Conservation (phyloP, 1,140 invertebrate species). For the Leptestheria dahalacensis region DNA sequence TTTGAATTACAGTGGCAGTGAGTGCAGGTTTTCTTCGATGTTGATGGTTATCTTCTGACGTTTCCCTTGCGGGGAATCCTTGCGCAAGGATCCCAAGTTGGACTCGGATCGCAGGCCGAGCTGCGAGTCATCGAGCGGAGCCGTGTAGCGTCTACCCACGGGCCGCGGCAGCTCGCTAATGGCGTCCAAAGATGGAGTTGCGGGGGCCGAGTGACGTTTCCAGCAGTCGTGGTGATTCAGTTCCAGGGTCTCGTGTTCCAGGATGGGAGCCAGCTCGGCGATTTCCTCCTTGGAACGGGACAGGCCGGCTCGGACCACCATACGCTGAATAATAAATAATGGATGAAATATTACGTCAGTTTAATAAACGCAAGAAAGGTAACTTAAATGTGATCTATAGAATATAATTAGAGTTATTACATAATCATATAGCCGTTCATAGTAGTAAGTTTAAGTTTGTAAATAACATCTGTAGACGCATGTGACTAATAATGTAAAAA, state of each 20-base stretch:
- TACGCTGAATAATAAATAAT: conserved; percentile 32
- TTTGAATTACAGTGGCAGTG: conserved; percentile 45
- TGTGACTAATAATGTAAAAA: too few species aligned
- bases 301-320: conserved; percentile 46
- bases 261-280: conserved; percentile 77
- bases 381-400: too few species aligned
- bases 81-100: background rate
- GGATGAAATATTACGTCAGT: background rate
- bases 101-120: background rate
- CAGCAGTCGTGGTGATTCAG: conserved; percentile 35
- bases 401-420: too few species aligned
- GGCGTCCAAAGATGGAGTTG: conserved; percentile 10
- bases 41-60: conserved; percentile 10
- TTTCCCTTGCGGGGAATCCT: background rate
- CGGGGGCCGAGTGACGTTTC: conserved; percentile 5
- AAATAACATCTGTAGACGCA: too few species aligned
- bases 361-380: too few species aligned
- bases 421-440: too few species aligned
- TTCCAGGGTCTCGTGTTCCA: conserved; percentile 82
- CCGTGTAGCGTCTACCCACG: background rate
- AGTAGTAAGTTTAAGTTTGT: too few species aligned
- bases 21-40: conserved; percentile 49
- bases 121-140: conserved; percentile 7
- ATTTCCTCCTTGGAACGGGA: conserved; percentile 46
- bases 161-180: conserved; percentile 4